Evolutionary conservation across 1,140 invertebrate genomes (phyloP).

Genomic region (Drosophila kikkawai): DNA sequence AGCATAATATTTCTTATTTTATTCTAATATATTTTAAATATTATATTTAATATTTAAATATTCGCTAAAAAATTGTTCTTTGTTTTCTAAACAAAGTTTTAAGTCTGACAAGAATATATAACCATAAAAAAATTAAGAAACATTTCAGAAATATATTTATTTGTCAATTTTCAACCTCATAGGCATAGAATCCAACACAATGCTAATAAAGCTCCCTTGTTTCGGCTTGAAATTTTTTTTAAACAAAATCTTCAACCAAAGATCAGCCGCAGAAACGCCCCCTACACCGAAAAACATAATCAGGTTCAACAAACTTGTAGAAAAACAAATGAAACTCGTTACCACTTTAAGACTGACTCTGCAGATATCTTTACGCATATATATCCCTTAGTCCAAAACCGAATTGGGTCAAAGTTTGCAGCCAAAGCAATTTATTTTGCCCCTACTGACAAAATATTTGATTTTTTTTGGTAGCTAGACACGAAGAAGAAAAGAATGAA

Average conservation of each 20-base stretch:
- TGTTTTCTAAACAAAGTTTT: background rate
- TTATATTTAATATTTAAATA: too few relatives aligned
- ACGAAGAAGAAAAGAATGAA: background rate
- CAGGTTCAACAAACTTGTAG: constrained; percentile 48
- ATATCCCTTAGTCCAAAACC: constrained; percentile 26
- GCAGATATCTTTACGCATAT: constrained; percentile 28
- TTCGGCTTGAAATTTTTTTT: constrained; percentile 1
- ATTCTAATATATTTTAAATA: too few relatives aligned
- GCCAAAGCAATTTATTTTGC: constrained; percentile 41
- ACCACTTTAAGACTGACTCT: constrained; percentile 34
- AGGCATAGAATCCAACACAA: constrained; percentile 5
- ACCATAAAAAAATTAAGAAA: too few relatives aligned
- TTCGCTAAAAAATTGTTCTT: background rate
- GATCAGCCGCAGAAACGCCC: constrained; percentile 19
- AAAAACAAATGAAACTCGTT: constrained; percentile 34
- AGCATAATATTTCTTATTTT: too few relatives aligned
- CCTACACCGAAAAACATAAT: constrained; percentile 27
- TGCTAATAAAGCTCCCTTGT: constrained; percentile 17
- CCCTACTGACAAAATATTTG: constrained; percentile 48
- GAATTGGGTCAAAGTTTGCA: constrained; percentile 54
- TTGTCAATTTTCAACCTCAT: background rate
- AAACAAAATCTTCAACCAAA: constrained; percentile 14
- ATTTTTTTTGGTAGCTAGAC: constrained; percentile 36
- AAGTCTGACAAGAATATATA: background rate
- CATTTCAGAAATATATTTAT: background rate